These are phyloP conservation scores for Mus caroli DNA, from an alignment of 2,797 vertebrate species.

Conservation along the genomic window DNA sequence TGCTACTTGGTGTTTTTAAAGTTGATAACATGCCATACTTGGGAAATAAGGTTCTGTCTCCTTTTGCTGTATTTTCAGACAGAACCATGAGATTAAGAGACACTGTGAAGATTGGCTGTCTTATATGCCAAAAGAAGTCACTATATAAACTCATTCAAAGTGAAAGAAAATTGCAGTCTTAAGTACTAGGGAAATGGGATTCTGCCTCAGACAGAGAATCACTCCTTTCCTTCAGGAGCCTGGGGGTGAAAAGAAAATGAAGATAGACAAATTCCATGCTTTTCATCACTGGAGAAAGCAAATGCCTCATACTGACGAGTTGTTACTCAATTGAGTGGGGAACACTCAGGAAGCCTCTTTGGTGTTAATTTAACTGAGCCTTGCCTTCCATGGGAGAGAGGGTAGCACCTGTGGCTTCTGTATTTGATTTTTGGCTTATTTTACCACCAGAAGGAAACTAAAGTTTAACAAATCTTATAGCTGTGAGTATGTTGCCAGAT, in stretches of 20 bases:
- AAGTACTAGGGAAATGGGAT: conserved; percentile 1
- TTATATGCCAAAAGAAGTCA: conserved; percentile 9
- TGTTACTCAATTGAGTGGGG: neutral
- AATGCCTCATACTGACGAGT: neutral
- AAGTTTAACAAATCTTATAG: neutral
- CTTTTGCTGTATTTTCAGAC: neutral
- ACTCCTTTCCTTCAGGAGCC: neutral
- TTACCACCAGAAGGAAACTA: neutral
- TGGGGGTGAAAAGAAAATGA: neutral
- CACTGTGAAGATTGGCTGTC: neutral
- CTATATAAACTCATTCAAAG: neutral
- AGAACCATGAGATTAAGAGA: neutral
- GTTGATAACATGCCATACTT: neutral
- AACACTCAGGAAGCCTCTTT: neutral
- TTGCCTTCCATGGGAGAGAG: too few species aligned
- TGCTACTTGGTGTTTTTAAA: neutral
- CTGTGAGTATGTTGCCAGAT: neutral
- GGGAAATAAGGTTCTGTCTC: neutral
- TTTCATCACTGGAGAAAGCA: conserved; percentile 1
- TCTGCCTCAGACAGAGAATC: neutral
- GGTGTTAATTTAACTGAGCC: neutral
- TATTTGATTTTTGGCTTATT: neutral
- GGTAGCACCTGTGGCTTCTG: rapidly evolving
- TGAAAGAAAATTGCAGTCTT: conserved; percentile 39
- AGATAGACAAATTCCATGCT: neutral